A percentile compares a stretch with the other conserved stretches of the same genome.
These are phyloP conservation scores for Anthonomus grandis DNA, from an alignment of 1,140 invertebrate species.

Conservation along the genomic window DNA sequence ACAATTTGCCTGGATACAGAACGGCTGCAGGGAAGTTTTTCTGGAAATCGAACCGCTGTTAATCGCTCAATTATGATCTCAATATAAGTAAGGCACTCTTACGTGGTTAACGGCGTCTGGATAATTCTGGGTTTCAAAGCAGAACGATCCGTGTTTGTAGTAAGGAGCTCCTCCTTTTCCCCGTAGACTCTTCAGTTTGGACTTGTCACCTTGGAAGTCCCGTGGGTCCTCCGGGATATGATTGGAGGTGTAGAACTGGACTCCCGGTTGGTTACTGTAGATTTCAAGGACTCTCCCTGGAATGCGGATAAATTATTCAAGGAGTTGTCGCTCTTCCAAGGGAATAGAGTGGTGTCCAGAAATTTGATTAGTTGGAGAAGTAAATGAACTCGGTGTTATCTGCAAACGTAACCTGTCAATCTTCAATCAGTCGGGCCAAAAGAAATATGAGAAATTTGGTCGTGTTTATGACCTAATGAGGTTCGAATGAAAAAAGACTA, in stretches of 20 bases:
- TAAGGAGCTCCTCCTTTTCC: constrained; percentile 72
- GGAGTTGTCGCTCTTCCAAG: too few species aligned
- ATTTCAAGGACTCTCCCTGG: constrained; percentile 73
- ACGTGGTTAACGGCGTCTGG: constrained; percentile 84
- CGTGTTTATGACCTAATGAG: too few species aligned
- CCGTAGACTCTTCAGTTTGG: constrained; percentile 18
- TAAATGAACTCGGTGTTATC: too few species aligned
- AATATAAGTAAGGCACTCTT: constrained; percentile 14
- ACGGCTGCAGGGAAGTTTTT: constrained; percentile 71
- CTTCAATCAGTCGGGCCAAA: too few species aligned
- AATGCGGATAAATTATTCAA: too few species aligned
- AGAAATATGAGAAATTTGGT: too few species aligned
- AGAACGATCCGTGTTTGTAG: constrained; percentile 78
- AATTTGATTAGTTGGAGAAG: too few species aligned
- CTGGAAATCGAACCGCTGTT: constrained; percentile 46
- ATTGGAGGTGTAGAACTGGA: constrained; percentile 87
- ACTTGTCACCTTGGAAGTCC: constrained; percentile 25
- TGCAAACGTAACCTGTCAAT: too few species aligned
- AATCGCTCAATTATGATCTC: constrained; percentile 4
- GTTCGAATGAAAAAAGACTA: too few species aligned
- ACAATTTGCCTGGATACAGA: constrained; percentile 68
- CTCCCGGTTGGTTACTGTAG: constrained; percentile 80
- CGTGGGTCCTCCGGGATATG: constrained; percentile 60
- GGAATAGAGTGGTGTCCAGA: too few species aligned
- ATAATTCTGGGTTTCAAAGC: constrained; percentile 89